These are phyloP conservation scores for Nasonovia ribisnigri DNA, from an alignment of 2,888 invertebrate genomes.

Conservation along the genomic window DNA sequence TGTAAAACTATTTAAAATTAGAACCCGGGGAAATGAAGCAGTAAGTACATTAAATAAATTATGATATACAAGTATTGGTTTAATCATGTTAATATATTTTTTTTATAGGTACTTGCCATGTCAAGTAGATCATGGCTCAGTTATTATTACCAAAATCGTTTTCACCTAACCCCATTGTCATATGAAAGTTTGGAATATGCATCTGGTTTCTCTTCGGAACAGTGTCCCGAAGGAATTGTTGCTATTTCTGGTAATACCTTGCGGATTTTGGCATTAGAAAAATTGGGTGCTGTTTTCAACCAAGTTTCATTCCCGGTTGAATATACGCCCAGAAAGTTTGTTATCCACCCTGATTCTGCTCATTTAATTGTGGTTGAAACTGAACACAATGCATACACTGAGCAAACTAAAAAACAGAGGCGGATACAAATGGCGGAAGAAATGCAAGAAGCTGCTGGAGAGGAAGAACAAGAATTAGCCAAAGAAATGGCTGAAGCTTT, in stretches of 20 bases:
- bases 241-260: conserved; percentile 98
- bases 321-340: conserved; percentile 95
- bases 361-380: conserved; percentile 94
- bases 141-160: conserved; percentile 97
- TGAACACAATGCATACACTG: conserved; percentile 98
- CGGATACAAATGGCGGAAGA: conserved; percentile 98
- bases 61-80: background rate
- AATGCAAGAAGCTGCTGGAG: conserved; percentile 96
- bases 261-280: conserved; percentile 96
- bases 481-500: conserved; percentile 98
- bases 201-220: conserved; percentile 93
- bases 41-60: conserved; percentile 71
- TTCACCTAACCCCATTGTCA: conserved; percentile 94
- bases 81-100: background rate
- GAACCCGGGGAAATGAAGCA: conserved; percentile 96
- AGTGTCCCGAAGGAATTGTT: conserved; percentile 99
- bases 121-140: conserved; percentile 98
- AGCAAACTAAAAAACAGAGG: conserved; percentile 93
- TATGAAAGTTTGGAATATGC: conserved; percentile 98
- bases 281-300: conserved; percentile 98
- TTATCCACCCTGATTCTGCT: conserved; percentile 91
- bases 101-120: conserved; percentile 84
- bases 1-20: conserved; percentile 95
- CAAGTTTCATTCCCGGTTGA: conserved; percentile 91
- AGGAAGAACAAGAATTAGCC: conserved; percentile 94